A percentile compares a stretch with the other conserved stretches of the same genome.
Evolutionary conservation across 1,140 invertebrate genomes (phyloP).

Genomic region (Arion vulgaris): DNA sequence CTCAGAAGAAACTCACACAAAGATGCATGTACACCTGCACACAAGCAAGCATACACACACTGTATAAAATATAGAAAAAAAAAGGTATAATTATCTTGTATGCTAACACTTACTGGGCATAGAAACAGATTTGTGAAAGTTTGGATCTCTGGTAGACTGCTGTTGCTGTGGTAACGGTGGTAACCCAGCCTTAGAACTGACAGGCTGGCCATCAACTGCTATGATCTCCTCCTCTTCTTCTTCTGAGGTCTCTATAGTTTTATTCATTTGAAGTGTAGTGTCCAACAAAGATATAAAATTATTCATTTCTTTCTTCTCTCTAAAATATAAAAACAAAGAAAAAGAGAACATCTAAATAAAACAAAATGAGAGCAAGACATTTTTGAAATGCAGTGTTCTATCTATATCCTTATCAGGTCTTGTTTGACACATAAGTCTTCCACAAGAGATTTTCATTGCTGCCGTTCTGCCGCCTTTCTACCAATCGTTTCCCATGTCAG

Average conservation of each 20-base stretch:
- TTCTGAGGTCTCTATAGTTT: constrained; percentile 56
- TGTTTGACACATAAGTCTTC: no score
- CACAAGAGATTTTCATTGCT: no score
- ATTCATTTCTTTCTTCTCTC: constrained; percentile 69
- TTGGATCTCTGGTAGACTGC: background rate
- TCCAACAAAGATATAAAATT: constrained; percentile 67
- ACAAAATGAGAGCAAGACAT: no score
- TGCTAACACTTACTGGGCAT: constrained; percentile 59
- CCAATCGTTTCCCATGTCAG: no score
- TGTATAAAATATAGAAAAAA: no score
- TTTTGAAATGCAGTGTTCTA: no score
- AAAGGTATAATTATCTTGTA: no score
- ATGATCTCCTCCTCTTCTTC: constrained; percentile 49
- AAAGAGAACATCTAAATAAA: background rate
- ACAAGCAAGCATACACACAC: no score
- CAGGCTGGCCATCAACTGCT: constrained; percentile 14
- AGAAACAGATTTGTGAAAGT: constrained; percentile 50
- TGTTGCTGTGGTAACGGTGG: background rate
- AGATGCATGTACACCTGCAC: no score
- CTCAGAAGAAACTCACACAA: no score
- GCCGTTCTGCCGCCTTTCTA: no score
- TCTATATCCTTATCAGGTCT: no score
- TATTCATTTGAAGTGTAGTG: constrained; percentile 67
- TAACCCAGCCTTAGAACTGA: background rate
- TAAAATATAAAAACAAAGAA: constrained; percentile 40